Evolutionary conservation across 2,797 vertebrate species (phyloP).

Genomic region (Heteromormyrus szaboi): DNA sequence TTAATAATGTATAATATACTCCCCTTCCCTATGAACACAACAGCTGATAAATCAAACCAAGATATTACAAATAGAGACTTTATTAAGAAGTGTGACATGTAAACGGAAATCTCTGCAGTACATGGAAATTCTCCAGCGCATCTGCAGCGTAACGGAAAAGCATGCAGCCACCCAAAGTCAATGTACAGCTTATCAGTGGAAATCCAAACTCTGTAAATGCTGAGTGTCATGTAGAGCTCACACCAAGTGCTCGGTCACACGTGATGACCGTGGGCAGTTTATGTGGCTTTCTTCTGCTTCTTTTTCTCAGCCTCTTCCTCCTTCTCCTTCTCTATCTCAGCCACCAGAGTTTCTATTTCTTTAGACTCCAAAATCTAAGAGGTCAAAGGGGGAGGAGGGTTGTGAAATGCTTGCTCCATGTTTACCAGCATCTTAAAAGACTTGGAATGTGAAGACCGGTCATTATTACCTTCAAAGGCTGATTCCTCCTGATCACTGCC

Average conservation of each 20-base stretch:
- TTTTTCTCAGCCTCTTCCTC: constrained; percentile 78
- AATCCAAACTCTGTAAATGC: constrained; percentile 3
- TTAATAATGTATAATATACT: background rate
- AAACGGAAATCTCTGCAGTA: constrained; percentile 17
- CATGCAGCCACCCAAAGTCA: background rate
- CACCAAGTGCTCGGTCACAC: background rate
- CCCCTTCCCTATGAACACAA: background rate
- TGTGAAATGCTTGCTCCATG: background rate
- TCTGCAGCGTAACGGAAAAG: constrained; percentile 13
- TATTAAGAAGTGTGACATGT: constrained; percentile 17
- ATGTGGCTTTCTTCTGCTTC: constrained; percentile 72
- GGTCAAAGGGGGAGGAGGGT: background rate
- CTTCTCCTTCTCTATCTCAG: constrained; percentile 75
- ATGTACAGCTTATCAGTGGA: constrained; percentile 12
- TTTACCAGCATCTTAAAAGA: background rate
- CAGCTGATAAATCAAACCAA: background rate
- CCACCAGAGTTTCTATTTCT: constrained; percentile 73
- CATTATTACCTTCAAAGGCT: constrained; percentile 63
- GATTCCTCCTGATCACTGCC: constrained; percentile 69
- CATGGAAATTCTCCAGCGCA: background rate
- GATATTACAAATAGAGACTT: constrained; percentile 8
- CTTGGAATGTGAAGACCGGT: background rate
- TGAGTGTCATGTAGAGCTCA: background rate
- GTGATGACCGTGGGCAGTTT: constrained; percentile 28
- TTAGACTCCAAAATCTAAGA: constrained; percentile 72